Evolutionary conservation across 2,797 vertebrate genomes (phyloP).

Genomic region (Myiothlypis chrysogaster): DNA sequence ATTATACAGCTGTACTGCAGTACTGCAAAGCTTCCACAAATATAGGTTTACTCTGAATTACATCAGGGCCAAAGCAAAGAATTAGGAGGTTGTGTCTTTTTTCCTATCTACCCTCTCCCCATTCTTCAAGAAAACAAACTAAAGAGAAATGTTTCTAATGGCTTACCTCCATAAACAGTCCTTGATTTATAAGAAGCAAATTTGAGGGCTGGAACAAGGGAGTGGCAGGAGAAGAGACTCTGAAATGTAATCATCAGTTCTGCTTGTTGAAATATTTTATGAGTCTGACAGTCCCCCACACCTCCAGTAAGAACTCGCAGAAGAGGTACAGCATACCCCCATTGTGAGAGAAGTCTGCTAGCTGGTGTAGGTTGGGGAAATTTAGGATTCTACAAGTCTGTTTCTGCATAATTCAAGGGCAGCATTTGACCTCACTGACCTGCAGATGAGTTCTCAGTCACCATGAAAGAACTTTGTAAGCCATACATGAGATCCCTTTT

Average conservation of each 20-base stretch:
- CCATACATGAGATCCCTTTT: background rate
- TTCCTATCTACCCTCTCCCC: background rate
- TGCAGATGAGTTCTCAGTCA: background rate
- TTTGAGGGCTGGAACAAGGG: background rate
- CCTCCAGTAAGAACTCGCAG: fast-evolving
- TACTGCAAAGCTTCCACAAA: background rate
- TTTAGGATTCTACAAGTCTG: background rate
- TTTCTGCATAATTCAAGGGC: background rate
- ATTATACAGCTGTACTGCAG: background rate
- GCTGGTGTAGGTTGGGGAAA: background rate
- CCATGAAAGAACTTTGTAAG: background rate
- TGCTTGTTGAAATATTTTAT: background rate
- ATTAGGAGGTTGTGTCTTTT: background rate
- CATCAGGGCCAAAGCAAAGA: background rate
- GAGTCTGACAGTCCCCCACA: fast-evolving
- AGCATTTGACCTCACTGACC: background rate
- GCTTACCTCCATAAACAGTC: background rate
- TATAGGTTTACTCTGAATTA: background rate
- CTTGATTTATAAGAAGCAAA: background rate
- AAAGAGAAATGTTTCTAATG: background rate
- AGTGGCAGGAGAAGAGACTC: background rate
- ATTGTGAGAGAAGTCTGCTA: background rate
- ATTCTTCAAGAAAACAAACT: background rate
- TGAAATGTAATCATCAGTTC: background rate
- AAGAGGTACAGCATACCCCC: background rate